Evolutionary conservation across 2,113 vertebrate species (phyloP).

Genomic region (Cebus imitator): DNA sequence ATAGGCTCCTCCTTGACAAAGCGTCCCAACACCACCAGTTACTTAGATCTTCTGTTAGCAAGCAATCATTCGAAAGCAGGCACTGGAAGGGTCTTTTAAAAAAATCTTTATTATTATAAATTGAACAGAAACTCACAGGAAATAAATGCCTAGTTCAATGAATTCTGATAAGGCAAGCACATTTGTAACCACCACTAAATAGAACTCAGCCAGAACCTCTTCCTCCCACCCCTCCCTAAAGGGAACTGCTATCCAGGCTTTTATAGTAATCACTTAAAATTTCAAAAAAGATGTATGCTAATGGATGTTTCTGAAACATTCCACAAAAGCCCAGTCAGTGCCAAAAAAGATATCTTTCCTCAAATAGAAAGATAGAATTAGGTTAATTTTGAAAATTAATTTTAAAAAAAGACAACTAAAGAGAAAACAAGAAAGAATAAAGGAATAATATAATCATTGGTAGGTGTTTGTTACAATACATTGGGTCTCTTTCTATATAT

Average conservation of each 20-base stretch:
- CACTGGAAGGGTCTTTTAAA: background rate
- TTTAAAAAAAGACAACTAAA: constrained; percentile 7
- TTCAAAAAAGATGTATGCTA: background rate
- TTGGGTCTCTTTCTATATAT: background rate
- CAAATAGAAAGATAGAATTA: constrained; percentile 13
- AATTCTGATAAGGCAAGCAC: background rate
- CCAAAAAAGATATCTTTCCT: background rate
- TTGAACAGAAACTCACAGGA: constrained; percentile 21
- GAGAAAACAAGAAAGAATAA: background rate
- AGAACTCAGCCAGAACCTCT: background rate
- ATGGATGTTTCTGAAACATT: constrained; percentile 46
- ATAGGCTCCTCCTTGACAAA: background rate
- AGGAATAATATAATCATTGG: background rate
- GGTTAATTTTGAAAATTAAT: background rate
- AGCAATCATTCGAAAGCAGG: background rate
- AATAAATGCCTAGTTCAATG: background rate
- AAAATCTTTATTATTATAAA: constrained; percentile 5
- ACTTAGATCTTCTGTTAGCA: background rate
- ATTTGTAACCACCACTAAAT: background rate
- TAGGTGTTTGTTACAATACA: background rate
- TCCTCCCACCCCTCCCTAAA: fast-evolving
- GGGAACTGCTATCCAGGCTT: background rate
- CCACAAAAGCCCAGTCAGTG: background rate
- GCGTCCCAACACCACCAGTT: background rate
- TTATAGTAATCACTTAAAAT: background rate